These are phyloP conservation scores for Dicycla oo DNA, from an alignment of 2,888 invertebrate species.

Conservation along the genomic window DNA sequence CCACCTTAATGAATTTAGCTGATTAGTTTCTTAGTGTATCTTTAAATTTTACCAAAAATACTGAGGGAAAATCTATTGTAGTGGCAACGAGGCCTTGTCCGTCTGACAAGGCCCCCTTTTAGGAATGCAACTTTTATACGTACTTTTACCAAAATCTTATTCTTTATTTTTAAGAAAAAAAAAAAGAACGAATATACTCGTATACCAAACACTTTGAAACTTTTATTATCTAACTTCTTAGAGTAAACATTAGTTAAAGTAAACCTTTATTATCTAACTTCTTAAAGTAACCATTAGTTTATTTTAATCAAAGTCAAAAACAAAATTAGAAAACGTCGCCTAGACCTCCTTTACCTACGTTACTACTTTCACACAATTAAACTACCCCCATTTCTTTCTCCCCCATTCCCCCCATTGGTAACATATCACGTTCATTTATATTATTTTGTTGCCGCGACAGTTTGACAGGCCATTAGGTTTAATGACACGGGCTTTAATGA, in stretches of 20 bases:
- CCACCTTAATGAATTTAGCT: slow-evolving; percentile 36
- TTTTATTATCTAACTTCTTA: background rate
- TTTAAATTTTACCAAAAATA: slow-evolving; percentile 2
- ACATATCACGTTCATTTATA: slow-evolving; percentile 52
- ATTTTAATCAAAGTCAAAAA: slow-evolving; percentile 21
- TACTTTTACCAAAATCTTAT: background rate
- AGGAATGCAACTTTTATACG: background rate
- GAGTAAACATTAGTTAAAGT: slow-evolving; percentile 12
- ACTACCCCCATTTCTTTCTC: background rate
- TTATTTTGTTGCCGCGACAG: slow-evolving; percentile 61
- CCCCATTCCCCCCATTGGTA: slow-evolving; percentile 5
- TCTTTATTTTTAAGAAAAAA: background rate
- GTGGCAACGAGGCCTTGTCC: too few relatives aligned
- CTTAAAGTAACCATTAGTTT: slow-evolving; percentile 4
- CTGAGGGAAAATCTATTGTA: background rate
- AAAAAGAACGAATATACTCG: too few relatives aligned
- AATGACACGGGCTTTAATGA: slow-evolving; percentile 48
- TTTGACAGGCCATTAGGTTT: slow-evolving; percentile 58
- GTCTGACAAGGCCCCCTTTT: too few relatives aligned
- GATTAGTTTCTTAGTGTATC: slow-evolving; percentile 14
- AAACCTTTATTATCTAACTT: background rate
- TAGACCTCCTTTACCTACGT: slow-evolving; percentile 21
- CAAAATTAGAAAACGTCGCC: slow-evolving; percentile 8
- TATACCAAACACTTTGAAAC: slow-evolving; percentile 1
- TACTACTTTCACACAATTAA: slow-evolving; percentile 47